Base-by-base conservation (phyloP, 2,797 vertebrate genomes). In the Dipus sagitta region DNA sequence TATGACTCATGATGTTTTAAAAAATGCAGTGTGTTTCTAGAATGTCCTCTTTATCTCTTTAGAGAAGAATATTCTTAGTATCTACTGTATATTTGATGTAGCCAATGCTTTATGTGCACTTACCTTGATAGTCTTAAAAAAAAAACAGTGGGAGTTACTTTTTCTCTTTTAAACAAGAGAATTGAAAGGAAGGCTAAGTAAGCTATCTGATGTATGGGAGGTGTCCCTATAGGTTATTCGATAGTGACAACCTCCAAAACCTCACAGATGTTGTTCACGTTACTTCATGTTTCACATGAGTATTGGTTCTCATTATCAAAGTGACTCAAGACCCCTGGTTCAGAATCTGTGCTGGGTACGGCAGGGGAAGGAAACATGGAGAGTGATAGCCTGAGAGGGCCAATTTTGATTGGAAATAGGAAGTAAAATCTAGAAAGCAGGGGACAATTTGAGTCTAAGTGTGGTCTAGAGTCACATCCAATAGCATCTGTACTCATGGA, bases 131-230 rank as follows among this genome's bases (percentile, higher is more conserved):
- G n/a, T 9, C 38, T 28, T 76, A 47, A 64, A 54, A 34, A 74
- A 58, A 23, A 20, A 67, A 3, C 34, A 70, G 7, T 67, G 30
- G 58, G 75, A 88, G 92, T 80, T 70, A 30, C 8, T 86, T 91
- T 94, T 92, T 70, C 38, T 74, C 24, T 70, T 88, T 78, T 13
- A 65, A 78, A 82, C 70, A 71, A 82, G 8, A 24, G 17, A 86
- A 32, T 8, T 82, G 77, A 47, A 67, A 78, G 18, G 34, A 62
- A 78, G n/a, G 34, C 6, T 52, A 13, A 83, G 10, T n/a, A 30
- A 64, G n/a, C 62, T 67, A 32, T 10, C 6, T n/a, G 30, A 60
- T 24, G 23, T 1, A 12, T 32, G 24, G 30, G 20, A 21, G 7
- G 26, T 78, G 58, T 78, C 34, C 1, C n/a, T 68, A 6, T 52